A percentile compares a stretch with the other conserved stretches of the same genome.
Conservation (phyloP, 2,113 vertebrate species). For the Oncorhynchus gorbuscha region DNA sequence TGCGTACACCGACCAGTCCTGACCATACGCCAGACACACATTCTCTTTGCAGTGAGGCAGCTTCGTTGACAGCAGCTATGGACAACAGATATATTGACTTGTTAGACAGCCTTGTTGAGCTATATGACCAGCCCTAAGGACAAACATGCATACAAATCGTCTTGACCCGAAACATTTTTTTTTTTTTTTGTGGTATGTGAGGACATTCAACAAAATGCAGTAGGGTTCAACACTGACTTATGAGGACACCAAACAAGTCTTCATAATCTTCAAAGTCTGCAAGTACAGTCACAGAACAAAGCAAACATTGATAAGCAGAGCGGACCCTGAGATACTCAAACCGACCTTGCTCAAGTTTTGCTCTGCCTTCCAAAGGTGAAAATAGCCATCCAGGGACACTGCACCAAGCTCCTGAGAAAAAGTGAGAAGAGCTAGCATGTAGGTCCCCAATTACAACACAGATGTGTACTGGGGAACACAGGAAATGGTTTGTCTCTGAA, state of each 20-base stretch:
- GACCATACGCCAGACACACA: slow-evolving; percentile 93
- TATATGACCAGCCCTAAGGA: not conserved
- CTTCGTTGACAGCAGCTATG: slow-evolving; percentile 92
- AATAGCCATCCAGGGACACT: slow-evolving; percentile 95
- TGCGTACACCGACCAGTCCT: slow-evolving; percentile 97
- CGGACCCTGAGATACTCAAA: not conserved
- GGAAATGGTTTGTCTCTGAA: not conserved
- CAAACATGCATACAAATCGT: not conserved
- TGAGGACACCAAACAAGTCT: too few relatives aligned
- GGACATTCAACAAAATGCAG: too few relatives aligned
- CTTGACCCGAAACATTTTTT: too few relatives aligned
- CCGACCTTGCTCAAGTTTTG: slow-evolving; percentile 88
- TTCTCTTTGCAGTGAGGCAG: slow-evolving; percentile 97
- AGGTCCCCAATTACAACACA: not conserved
- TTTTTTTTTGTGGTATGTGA: too few relatives aligned
- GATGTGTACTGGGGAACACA: too few relatives aligned
- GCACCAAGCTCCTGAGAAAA: slow-evolving; percentile 87
- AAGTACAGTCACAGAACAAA: not conserved
- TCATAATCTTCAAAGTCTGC: too few relatives aligned
- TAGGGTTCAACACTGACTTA: too few relatives aligned
- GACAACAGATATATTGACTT: slow-evolving; percentile 22
- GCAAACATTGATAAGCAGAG: not conserved
- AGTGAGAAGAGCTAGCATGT: slow-evolving; percentile 4
- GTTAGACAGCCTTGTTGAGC: not conserved
- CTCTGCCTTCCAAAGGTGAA: slow-evolving; percentile 98